These are phyloP conservation scores for Lepidocolaptes lacrymiger DNA, from an alignment of 2,797 vertebrate genomes.

Conservation along the genomic window DNA sequence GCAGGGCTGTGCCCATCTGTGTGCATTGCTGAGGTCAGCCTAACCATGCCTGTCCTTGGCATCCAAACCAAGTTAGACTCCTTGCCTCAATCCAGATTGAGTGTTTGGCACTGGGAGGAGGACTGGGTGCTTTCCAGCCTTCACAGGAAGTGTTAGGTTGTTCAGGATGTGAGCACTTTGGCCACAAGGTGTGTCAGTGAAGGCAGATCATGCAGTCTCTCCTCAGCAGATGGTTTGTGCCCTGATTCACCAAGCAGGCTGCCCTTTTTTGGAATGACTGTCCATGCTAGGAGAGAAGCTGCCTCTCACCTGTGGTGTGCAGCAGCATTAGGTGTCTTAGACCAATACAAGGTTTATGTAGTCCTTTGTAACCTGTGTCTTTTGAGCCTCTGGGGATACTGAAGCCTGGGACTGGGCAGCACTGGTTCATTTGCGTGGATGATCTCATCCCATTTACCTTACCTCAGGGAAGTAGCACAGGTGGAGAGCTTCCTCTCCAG, in stretches of 20 bases:
- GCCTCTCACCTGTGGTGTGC: background rate
- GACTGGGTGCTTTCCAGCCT: background rate
- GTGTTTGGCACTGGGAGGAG: background rate
- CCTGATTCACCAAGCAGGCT: background rate
- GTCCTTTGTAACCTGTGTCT: background rate
- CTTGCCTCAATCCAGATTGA: background rate
- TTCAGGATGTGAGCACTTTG: background rate
- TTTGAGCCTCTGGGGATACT: background rate
- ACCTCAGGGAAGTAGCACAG: background rate
- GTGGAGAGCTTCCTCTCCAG: background rate
- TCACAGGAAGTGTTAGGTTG: fast-evolving
- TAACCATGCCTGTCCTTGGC: background rate
- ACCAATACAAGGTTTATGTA: background rate
- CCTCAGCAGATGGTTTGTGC: background rate
- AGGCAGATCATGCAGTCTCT: background rate
- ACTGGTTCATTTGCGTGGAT: background rate
- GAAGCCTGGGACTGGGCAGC: background rate
- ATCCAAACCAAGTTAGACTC: background rate
- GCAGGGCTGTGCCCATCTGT: fast-evolving
- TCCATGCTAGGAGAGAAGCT: background rate
- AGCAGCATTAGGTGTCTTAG: background rate
- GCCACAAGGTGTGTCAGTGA: background rate
- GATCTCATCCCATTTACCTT: background rate
- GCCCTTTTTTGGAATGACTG: background rate
- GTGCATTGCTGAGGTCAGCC: background rate